phyloP scores from a whole-genome alignment of 2,797 vertebrate genomes.

The Ctenochaetus hawaiiensis region DNA sequence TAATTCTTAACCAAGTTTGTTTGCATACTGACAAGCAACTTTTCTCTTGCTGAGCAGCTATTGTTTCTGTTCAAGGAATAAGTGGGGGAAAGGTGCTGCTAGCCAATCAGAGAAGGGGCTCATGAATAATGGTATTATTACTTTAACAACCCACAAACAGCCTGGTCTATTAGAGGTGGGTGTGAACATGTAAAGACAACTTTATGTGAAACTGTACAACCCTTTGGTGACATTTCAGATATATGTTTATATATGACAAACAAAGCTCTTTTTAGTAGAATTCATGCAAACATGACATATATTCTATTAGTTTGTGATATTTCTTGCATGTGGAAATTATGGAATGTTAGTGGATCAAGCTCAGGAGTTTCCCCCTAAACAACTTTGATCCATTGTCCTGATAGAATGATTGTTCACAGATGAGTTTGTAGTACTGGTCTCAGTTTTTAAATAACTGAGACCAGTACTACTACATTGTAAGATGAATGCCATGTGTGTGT shows the following conservation, averaged over 20 bases:
- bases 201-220: constrained; percentile 6
- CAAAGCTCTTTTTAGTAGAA: neutral
- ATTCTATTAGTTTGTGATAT: neutral
- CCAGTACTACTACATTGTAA: too few species aligned
- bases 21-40: constrained; percentile 33
- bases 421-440: too few species aligned
- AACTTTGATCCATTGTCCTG: neutral
- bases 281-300: neutral
- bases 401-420: neutral
- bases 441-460: too few species aligned
- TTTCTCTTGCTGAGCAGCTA: constrained; percentile 24
- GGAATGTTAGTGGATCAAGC: neutral
- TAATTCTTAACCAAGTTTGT: constrained; percentile 27
- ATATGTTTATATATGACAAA: neutral
- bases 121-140: constrained; percentile 7
- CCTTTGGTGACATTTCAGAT: neutral
- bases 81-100: too few species aligned
- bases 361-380: neutral
- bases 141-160: constrained; percentile 15
- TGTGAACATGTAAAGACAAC: neutral
- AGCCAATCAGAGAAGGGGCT: constrained; percentile 1
- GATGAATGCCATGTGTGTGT: too few species aligned
- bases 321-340: neutral
- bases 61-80: constrained; percentile 11
- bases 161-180: neutral